Percentiles rank a stretch among this genome's conserved stretches.
These are phyloP conservation scores for Cataglyphis altisquamis DNA, from an alignment of 2,888 invertebrate genomes.

Conservation along the genomic window DNA sequence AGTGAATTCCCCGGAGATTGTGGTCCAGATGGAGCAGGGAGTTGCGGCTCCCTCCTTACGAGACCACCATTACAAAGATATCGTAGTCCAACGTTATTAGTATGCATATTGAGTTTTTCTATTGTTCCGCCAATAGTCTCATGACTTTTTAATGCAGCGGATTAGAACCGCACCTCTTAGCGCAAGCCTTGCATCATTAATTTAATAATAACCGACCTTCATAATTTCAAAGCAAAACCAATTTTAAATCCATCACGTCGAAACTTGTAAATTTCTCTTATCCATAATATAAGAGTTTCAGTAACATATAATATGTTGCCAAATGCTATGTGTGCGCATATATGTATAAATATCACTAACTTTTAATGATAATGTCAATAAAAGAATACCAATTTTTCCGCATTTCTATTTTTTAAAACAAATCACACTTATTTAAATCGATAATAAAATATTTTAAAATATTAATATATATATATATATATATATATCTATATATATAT, in stretches of 20 bases:
- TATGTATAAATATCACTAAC: not conserved
- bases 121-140: conserved; percentile 44
- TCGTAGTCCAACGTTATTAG: conserved; percentile 72
- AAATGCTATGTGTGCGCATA: not conserved
- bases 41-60: conserved; percentile 73
- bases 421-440: not conserved
- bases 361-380: conserved; percentile 5
- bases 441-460: not conserved
- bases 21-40: conserved; percentile 78
- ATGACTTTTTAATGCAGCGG: conserved; percentile 67
- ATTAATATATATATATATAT: not conserved
- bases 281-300: conserved; percentile 10
- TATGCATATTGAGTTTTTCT: conserved; percentile 71
- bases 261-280: conserved; percentile 37
- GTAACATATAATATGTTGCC: not conserved
- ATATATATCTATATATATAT: too few relatives aligned
- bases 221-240: conserved; percentile 43
- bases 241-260: conserved; percentile 13
- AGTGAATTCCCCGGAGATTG: conserved; percentile 73
- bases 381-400: not conserved
- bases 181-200: conserved; percentile 54
- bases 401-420: not conserved
- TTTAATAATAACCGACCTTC: conserved; percentile 60
- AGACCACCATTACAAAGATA: conserved; percentile 74
- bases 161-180: conserved; percentile 58